phyloP scores from a whole-genome alignment of 2,888 invertebrate genomes.

The Endomychus coccineus region DNA sequence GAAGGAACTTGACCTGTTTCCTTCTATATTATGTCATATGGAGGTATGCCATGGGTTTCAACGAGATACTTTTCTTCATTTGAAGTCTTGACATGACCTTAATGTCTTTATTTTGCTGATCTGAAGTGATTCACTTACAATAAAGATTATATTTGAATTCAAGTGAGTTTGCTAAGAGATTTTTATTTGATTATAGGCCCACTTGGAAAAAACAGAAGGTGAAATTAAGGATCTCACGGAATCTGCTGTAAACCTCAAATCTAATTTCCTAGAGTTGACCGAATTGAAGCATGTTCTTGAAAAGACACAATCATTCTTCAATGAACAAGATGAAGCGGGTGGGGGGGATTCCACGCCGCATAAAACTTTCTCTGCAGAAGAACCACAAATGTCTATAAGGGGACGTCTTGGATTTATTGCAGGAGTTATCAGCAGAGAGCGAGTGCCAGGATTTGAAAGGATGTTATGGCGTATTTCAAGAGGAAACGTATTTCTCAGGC shows the following conservation, averaged over 20 bases:
- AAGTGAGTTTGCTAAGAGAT: too few species aligned
- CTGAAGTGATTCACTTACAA: too few species aligned
- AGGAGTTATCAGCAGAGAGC: conserved; percentile 84
- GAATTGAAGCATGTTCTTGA: conserved; percentile 87
- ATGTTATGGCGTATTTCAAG: conserved; percentile 91
- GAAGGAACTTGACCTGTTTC: too few species aligned
- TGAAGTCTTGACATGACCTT: too few species aligned
- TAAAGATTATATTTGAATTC: too few species aligned
- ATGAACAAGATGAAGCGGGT: conserved; percentile 55
- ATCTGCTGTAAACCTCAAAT: conserved; percentile 86
- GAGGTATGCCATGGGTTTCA: too few species aligned
- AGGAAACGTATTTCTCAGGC: conserved; percentile 83
- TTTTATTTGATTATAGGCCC: conserved; percentile 51
- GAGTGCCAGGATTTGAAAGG: conserved; percentile 82
- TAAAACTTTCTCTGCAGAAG: too few species aligned
- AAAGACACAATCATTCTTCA: conserved; percentile 87
- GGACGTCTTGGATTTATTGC: conserved; percentile 66
- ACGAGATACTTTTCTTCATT: too few species aligned
- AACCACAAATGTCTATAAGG: conserved; percentile 42
- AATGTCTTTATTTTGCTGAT: too few species aligned
- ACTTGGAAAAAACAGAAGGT: conserved; percentile 91
- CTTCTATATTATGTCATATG: too few species aligned
- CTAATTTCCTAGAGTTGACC: conserved; percentile 84
- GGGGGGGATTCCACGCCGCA: conserved; percentile 17
- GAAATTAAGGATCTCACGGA: conserved; percentile 90